Percentiles rank a stretch among this genome's conserved stretches.
Evolutionary conservation across 1,140 invertebrate genomes (phyloP).

Genomic region (Paraescarpia echinospica): DNA sequence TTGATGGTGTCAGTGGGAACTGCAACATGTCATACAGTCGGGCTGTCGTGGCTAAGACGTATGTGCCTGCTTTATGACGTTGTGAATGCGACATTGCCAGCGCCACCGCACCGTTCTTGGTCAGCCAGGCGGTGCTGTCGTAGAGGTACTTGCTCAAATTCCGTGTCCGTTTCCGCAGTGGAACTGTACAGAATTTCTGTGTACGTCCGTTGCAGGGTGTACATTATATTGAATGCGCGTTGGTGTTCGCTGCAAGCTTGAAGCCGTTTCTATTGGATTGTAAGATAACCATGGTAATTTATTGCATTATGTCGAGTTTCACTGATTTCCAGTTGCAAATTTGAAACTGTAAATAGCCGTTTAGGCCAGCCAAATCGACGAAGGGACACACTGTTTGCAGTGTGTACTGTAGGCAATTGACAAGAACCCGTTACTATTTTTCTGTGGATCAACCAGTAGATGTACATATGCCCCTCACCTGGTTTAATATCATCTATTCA

Average conservation of each 20-base stretch:
- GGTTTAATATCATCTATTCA: neutral
- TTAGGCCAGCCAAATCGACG: neutral
- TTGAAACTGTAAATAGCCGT: constrained; percentile 1
- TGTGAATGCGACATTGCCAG: neutral
- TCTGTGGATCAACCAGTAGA: neutral
- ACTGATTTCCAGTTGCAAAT: constrained; percentile 1
- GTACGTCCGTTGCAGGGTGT: neutral
- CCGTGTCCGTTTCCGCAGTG: neutral
- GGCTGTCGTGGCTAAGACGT: neutral
- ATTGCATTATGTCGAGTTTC: constrained; percentile 1
- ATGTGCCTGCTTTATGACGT: neutral
- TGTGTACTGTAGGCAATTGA: neutral
- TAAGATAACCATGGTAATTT: neutral
- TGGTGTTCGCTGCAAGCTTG: neutral
- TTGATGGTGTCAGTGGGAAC: too few relatives aligned
- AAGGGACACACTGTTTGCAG: neutral
- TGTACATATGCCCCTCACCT: neutral
- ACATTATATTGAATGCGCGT: neutral
- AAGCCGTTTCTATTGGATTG: neutral
- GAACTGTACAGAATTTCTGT: neutral
- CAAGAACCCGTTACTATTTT: neutral
- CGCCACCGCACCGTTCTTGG: neutral
- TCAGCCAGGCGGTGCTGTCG: neutral
- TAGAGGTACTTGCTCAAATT: neutral
- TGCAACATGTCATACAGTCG: neutral